Evolutionary conservation across 2,888 invertebrate genomes (phyloP).

Genomic region (Pandemis corylana): DNA sequence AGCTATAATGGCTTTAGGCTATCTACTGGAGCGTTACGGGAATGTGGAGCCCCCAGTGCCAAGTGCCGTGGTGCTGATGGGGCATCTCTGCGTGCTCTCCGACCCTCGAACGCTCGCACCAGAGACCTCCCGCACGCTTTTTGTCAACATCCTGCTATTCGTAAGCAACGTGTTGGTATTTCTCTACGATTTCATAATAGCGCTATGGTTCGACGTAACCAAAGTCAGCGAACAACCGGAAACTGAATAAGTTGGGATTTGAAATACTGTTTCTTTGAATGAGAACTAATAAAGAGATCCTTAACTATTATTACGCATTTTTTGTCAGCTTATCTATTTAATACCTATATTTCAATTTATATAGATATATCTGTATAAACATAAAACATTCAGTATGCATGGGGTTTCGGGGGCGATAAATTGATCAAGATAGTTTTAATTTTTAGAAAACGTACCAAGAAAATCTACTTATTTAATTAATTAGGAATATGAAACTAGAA

Average conservation of each 20-base stretch:
- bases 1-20: slow-evolving; percentile 69
- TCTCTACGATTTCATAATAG: slow-evolving; percentile 56
- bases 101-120: slow-evolving; percentile 59
- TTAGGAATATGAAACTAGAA: not conserved
- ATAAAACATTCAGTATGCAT: too few species aligned
- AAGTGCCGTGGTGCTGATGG: slow-evolving; percentile 69
- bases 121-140: slow-evolving; percentile 56
- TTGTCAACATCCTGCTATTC: slow-evolving; percentile 65
- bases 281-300: slow-evolving; percentile 7
- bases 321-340: not conserved
- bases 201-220: not conserved
- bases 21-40: slow-evolving; percentile 66
- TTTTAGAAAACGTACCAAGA: too few species aligned
- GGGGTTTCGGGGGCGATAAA: too few species aligned
- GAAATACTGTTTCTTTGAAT: not conserved
- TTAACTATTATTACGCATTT: not conserved
- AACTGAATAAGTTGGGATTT: not conserved
- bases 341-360: not conserved
- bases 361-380: too few species aligned
- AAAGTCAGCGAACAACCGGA: not conserved
- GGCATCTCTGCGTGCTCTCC: slow-evolving; percentile 65
- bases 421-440: too few species aligned
- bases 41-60: slow-evolving; percentile 62
- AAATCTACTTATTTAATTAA: too few species aligned
- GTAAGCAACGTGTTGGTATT: slow-evolving; percentile 66